Conservation (phyloP, 35 echinoderm and acorn worm genomes). For the Apostichopus californicus region DNA sequence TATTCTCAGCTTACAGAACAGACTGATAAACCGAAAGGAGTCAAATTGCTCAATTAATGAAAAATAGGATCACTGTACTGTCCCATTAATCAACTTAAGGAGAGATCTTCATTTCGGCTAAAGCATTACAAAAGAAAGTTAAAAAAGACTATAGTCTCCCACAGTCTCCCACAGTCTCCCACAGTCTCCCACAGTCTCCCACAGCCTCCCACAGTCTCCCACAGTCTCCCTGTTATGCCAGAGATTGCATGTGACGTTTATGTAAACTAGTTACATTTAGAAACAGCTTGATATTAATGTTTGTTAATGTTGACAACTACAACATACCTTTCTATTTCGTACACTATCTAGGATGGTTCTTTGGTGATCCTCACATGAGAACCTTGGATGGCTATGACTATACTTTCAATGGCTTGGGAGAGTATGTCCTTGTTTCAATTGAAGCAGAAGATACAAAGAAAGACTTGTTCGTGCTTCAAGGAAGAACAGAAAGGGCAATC, state of each 20-base stretch:
- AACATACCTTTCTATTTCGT: background rate
- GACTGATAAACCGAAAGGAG: too few species aligned
- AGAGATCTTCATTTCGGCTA: too few species aligned
- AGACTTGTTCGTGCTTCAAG: slow-evolving; percentile 52
- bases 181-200: background rate
- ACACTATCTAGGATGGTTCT: slow-evolving; percentile 64
- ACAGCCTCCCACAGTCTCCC: background rate
- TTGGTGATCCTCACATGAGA: slow-evolving; percentile 78
- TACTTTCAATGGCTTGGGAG: slow-evolving; percentile 82
- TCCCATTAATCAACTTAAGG: too few species aligned
- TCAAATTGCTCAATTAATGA: too few species aligned
- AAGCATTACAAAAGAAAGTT: too few species aligned
- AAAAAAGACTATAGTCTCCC: too few species aligned
- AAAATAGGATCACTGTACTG: too few species aligned
- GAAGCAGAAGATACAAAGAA: slow-evolving; percentile 6
- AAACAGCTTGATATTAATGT: too few species aligned
- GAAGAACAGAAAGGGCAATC: slow-evolving; percentile 58
- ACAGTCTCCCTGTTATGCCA: background rate
- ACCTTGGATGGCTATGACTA: slow-evolving; percentile 71
- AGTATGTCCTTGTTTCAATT: slow-evolving; percentile 56
- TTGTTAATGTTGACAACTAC: too few species aligned
- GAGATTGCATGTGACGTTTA: too few species aligned
- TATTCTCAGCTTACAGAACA: too few species aligned
- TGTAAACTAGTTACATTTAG: too few species aligned
- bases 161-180: background rate